These are phyloP conservation scores for Tethya wilhelma DNA, from an alignment of 37 sponge, comb jelly and placozoan species.

Conservation along the genomic window DNA sequence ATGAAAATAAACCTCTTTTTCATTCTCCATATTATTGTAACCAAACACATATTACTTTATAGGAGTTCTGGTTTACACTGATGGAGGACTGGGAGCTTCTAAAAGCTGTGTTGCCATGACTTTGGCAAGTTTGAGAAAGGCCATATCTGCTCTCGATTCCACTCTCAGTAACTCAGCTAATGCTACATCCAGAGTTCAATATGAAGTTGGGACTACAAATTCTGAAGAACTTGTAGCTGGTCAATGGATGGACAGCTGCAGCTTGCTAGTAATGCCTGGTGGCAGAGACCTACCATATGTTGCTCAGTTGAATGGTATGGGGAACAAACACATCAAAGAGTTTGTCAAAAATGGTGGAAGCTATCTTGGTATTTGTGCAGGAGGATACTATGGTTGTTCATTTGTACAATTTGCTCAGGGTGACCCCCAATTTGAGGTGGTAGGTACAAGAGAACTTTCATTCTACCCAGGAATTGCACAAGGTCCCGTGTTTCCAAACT, in stretches of 20 bases:
- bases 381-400: slow-evolving; percentile 78
- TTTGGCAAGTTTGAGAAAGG: slow-evolving; percentile 29
- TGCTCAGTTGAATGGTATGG: slow-evolving; percentile 60
- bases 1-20: too few species aligned
- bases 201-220: slow-evolving; percentile 33
- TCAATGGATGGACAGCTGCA: slow-evolving; percentile 3
- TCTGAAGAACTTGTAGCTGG: slow-evolving; percentile 51
- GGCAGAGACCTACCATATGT: slow-evolving; percentile 86
- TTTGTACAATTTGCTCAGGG: slow-evolving; percentile 73
- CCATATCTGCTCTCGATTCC: neutral
- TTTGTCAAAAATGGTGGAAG: slow-evolving; percentile 81
- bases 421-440: slow-evolving; percentile 69
- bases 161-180: neutral
- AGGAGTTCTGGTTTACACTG: slow-evolving; percentile 72
- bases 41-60: too few species aligned
- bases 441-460: slow-evolving; percentile 66
- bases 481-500: slow-evolving; percentile 79
- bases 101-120: slow-evolving; percentile 54
- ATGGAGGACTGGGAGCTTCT: slow-evolving; percentile 65
- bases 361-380: slow-evolving; percentile 92
- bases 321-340: slow-evolving; percentile 64
- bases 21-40: too few species aligned
- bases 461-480: slow-evolving; percentile 74
- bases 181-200: neutral
- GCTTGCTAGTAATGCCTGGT: slow-evolving; percentile 82